Evolutionary conservation across 2,888 invertebrate species (phyloP).

Genomic region (Rosalia funebris): DNA sequence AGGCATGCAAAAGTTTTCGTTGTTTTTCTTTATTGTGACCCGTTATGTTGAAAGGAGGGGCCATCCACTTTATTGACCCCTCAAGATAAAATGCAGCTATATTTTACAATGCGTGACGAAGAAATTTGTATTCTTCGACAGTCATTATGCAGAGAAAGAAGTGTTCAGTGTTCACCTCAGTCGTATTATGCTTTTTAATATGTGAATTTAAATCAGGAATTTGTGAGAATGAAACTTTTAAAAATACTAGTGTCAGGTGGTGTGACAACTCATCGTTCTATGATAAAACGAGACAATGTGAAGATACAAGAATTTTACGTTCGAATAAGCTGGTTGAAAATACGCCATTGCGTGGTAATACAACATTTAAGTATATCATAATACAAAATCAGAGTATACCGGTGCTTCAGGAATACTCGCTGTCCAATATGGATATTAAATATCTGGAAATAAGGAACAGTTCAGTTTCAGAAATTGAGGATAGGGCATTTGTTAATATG

Average conservation of each 20-base stretch:
- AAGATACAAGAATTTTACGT: neutral
- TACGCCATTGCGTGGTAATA: neutral
- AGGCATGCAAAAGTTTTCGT: too few relatives aligned
- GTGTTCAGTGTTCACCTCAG: neutral
- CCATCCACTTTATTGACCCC: too few relatives aligned
- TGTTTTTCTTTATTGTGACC: too few relatives aligned
- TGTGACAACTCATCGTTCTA: too few relatives aligned
- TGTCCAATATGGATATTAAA: neutral
- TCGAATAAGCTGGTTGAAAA: neutral
- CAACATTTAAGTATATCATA: neutral
- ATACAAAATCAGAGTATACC: neutral
- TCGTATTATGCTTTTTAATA: neutral
- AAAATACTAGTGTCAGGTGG: neutral
- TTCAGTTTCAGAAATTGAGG: neutral
- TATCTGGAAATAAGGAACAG: neutral
- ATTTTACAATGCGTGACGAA: too few relatives aligned
- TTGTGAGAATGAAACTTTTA: neutral
- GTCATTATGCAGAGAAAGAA: neutral
- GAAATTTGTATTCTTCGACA: too few relatives aligned
- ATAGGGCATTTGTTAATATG: neutral
- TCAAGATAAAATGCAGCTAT: too few relatives aligned
- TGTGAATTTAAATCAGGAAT: neutral
- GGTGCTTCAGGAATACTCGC: neutral
- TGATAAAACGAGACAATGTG: neutral
- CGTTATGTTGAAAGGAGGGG: too few relatives aligned